These are phyloP conservation scores for Anguilla rostrata DNA, from an alignment of 2,113 vertebrate species.

Conservation along the genomic window DNA sequence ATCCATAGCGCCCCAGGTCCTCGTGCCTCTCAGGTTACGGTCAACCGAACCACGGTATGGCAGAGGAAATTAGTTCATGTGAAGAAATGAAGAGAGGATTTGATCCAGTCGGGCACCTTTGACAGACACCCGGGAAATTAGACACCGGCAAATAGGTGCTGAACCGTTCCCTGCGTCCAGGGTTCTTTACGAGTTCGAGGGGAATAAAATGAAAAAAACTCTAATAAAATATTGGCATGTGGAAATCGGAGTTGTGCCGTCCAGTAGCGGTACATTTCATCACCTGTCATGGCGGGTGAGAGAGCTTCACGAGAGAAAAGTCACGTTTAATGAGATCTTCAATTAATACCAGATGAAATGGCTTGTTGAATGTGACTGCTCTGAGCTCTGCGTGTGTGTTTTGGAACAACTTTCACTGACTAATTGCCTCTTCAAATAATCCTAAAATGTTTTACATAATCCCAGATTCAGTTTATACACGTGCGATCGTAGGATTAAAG, in stretches of 20 bases:
- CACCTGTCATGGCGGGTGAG: conserved; percentile 56
- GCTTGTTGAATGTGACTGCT: conserved; percentile 48
- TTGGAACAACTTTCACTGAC: conserved; percentile 46
- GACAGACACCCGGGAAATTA: conserved; percentile 60
- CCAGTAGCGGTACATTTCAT: conserved; percentile 55
- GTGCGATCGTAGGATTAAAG: conserved; percentile 53
- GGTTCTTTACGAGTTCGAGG: conserved; percentile 48
- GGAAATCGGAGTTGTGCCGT: conserved; percentile 33
- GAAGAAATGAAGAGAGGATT: conserved; percentile 69
- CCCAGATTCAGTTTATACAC: conserved; percentile 60
- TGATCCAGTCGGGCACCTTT: conserved; percentile 64
- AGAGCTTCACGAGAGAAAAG: conserved; percentile 45
- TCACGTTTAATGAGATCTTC: conserved; percentile 55
- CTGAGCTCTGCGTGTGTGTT: conserved; percentile 34
- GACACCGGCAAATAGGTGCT: conserved; percentile 52
- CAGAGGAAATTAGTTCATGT: conserved; percentile 81
- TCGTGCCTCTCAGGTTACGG: conserved; percentile 69
- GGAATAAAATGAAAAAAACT: conserved; percentile 40
- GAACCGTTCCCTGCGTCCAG: conserved; percentile 52
- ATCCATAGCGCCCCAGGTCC: conserved; percentile 65
- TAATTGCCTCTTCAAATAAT: conserved; percentile 70
- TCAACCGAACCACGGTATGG: conserved; percentile 63
- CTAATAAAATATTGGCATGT: conserved; percentile 14
- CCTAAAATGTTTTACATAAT: conserved; percentile 70
- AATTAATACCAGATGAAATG: conserved; percentile 71